Percentiles rank a stretch among this genome's conserved stretches.
Evolutionary conservation across 2,113 vertebrate genomes (phyloP).

Genomic region (Pelobates fuscus): DNA sequence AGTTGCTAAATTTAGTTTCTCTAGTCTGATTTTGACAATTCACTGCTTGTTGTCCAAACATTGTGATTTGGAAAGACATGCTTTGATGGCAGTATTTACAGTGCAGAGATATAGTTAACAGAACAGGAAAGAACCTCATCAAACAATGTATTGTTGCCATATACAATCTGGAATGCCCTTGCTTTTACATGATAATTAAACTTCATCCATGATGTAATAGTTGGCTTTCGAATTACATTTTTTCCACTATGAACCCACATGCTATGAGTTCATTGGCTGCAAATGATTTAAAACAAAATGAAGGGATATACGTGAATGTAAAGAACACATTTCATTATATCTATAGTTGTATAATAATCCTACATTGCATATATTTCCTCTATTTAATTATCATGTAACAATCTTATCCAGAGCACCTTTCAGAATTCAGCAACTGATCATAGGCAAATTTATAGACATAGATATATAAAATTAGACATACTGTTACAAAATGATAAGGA

Average conservation of each 20-base stretch:
- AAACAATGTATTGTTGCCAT: constrained; percentile 24
- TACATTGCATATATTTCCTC: too few species aligned
- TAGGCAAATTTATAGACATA: too few species aligned
- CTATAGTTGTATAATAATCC: too few species aligned
- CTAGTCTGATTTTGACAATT: background rate
- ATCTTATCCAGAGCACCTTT: too few species aligned
- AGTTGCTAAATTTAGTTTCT: too few species aligned
- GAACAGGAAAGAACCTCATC: constrained; percentile 9
- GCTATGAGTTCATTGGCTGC: constrained; percentile 59
- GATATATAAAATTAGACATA: too few species aligned
- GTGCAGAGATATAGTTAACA: constrained; percentile 18
- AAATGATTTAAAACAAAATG: constrained; percentile 55
- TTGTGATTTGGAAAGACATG: constrained; percentile 17
- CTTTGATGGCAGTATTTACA: constrained; percentile 17
- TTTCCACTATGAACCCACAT: constrained; percentile 57
- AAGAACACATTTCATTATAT: too few species aligned
- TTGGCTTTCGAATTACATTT: constrained; percentile 53
- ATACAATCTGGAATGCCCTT: constrained; percentile 25
- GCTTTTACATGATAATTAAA: constrained; percentile 51
- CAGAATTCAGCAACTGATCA: too few species aligned
- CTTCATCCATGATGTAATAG: constrained; percentile 54
- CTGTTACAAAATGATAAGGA: too few species aligned
- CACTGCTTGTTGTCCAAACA: background rate
- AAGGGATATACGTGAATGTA: too few species aligned
- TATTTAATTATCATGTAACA: too few species aligned